A percentile compares a stretch with the other conserved stretches of the same genome.
phyloP scores from a whole-genome alignment of 2,797 vertebrate species.

The Enteromius afrohamiltoni region DNA sequence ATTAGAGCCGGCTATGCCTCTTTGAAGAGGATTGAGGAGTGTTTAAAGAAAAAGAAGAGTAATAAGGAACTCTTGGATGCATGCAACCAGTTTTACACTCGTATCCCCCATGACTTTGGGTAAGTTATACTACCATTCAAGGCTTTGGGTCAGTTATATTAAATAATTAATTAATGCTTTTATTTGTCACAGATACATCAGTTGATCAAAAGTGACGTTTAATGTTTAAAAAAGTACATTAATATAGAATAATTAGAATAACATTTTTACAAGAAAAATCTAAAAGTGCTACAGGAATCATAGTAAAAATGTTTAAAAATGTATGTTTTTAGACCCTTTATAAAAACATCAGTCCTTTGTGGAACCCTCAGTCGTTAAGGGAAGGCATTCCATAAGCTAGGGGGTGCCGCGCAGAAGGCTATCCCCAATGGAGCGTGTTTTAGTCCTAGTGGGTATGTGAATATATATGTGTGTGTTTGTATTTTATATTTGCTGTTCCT shows the following conservation, averaged over 20 bases:
- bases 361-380: too few species aligned
- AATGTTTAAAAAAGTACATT: background rate
- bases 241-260: background rate
- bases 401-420: too few species aligned
- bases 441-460: too few species aligned
- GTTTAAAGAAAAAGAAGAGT: conserved; percentile 78
- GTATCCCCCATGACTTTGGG: conserved; percentile 94
- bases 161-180: background rate
- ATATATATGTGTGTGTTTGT: background rate
- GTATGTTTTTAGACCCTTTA: too few species aligned
- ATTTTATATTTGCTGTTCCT: background rate
- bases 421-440: too few species aligned
- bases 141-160: background rate
- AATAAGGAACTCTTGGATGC: conserved; percentile 81
- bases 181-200: background rate
- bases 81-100: conserved; percentile 93
- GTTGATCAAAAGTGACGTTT: background rate
- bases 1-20: conserved; percentile 86
- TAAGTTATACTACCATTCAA: conserved; percentile 54
- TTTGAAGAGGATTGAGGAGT: conserved; percentile 85
- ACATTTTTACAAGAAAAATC: background rate
- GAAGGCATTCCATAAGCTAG: too few species aligned
- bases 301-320: too few species aligned
- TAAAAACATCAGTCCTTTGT: too few species aligned
- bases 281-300: too few species aligned